Percentiles rank a stretch among this genome's conserved stretches.
Evolutionary conservation across 2,113 vertebrate genomes (phyloP).

Genomic region (Mus musculus): GRCm39 chr4:140885501-140886000

Average conservation of each 20-base stretch:
- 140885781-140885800: neutral
- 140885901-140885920: neutral
- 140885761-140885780: neutral
- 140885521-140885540: neutral
- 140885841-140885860: neutral
- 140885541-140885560: neutral
- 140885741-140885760: too few relatives aligned
- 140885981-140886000: neutral
- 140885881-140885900: neutral
- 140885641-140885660: too few relatives aligned
- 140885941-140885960: neutral
- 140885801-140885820: neutral
- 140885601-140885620: too few relatives aligned
- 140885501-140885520: neutral
- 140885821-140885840: neutral
- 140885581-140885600: neutral
- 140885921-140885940: neutral
- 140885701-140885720: too few relatives aligned
- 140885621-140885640: too few relatives aligned
- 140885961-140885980: neutral
- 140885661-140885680: too few relatives aligned
- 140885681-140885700: too few relatives aligned
- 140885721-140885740: too few relatives aligned
- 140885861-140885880: neutral
- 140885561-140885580: neutral